A percentile compares a stretch with the other conserved stretches of the same genome.
These are phyloP conservation scores for Zoroaster sp. DNA, from an alignment of 53 echinoderm and acorn worm genomes.

Conservation along the genomic window DNA sequence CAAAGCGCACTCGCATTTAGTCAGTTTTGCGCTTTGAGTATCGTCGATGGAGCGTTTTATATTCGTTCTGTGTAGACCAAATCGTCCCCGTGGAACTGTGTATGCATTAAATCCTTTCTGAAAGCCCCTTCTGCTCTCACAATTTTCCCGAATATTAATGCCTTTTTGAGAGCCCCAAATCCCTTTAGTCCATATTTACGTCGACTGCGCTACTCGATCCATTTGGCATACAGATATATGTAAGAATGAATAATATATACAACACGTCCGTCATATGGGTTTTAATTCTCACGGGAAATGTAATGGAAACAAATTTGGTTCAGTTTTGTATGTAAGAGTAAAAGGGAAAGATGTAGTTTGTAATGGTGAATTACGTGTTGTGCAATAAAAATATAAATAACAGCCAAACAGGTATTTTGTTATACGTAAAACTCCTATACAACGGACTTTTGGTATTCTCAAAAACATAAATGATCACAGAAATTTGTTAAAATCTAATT, in stretches of 20 bases:
- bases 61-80: not conserved
- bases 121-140: not conserved
- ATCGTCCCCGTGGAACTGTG: not conserved
- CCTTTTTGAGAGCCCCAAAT: not conserved
- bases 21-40: not conserved
- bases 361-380: too few relatives aligned
- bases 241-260: constrained; percentile 6
- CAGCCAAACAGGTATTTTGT: too few relatives aligned
- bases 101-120: not conserved
- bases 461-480: too few relatives aligned
- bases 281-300: constrained; percentile 10
- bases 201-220: not conserved
- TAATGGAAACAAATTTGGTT: not conserved
- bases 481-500: too few relatives aligned
- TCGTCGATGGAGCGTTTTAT: not conserved
- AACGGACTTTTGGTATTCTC: too few relatives aligned
- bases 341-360: too few relatives aligned
- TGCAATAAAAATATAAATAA: too few relatives aligned
- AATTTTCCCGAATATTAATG: constrained; percentile 9
- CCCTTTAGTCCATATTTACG: not conserved
- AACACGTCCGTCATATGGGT: not conserved
- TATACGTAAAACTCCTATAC: too few relatives aligned
- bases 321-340: too few relatives aligned
- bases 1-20: too few relatives aligned
- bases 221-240: not conserved